Evolutionary conservation across 1,140 invertebrate genomes (phyloP).

Genomic region (Asobara japonica): DNA sequence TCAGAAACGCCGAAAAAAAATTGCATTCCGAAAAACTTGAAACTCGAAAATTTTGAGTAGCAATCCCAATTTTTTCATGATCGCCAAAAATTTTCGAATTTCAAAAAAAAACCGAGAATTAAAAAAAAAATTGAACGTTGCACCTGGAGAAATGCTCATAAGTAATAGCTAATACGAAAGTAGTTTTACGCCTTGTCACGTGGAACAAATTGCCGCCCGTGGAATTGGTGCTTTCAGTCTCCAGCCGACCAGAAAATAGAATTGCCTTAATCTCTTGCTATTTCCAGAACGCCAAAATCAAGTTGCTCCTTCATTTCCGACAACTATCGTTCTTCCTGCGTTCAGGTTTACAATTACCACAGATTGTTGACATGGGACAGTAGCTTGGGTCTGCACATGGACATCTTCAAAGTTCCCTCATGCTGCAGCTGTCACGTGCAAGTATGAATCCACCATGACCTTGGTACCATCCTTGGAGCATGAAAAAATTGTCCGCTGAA

Average conservation of each 20-base stretch:
- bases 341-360: slow-evolving; percentile 88
- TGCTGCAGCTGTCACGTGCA: slow-evolving; percentile 86
- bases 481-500: no score
- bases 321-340: slow-evolving; percentile 83
- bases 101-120: no score
- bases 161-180: slow-evolving; percentile 47
- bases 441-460: no score
- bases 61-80: no score
- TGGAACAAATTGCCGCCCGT: background rate
- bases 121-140: no score
- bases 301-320: slow-evolving; percentile 83
- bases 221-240: slow-evolving; percentile 11
- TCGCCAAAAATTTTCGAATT: no score
- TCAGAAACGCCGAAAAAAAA: no score
- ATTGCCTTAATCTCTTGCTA: slow-evolving; percentile 34
- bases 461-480: no score
- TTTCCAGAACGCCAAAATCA: slow-evolving; percentile 76
- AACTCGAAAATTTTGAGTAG: no score
- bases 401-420: slow-evolving; percentile 87
- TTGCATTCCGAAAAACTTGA: no score
- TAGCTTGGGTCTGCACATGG: slow-evolving; percentile 82
- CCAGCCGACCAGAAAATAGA: background rate
- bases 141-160: slow-evolving; percentile 86
- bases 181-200: background rate
- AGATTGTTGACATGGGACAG: slow-evolving; percentile 86